Conservation (phyloP, 1,140 invertebrate genomes). For the Helicoverpa zea region DNA sequence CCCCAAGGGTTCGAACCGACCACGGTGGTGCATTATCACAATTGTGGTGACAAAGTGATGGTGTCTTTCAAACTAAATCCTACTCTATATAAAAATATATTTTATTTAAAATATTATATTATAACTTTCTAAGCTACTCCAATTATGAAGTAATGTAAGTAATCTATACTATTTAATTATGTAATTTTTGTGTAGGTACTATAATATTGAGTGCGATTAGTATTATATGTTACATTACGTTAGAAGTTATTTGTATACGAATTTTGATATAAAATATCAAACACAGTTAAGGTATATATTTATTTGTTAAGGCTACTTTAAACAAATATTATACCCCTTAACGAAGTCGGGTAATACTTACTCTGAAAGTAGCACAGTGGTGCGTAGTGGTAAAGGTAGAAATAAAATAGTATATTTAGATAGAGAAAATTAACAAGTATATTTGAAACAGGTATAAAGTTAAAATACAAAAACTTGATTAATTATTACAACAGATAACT, state of each 20-base stretch:
- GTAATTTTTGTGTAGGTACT: background rate
- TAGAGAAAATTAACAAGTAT: no score
- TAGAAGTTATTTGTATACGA: no score
- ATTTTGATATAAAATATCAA: no score
- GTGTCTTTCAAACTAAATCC: conserved; percentile 2
- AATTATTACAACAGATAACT: background rate
- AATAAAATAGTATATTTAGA: background rate
- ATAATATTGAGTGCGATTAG: background rate
- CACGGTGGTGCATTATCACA: conserved; percentile 32
- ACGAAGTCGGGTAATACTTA: no score
- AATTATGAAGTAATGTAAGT: conserved; percentile 30
- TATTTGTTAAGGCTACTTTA: no score
- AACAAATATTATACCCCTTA: no score
- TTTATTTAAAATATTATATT: background rate
- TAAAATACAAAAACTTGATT: no score
- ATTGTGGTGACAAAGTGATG: conserved; percentile 24
- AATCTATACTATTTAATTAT: conserved; percentile 6
- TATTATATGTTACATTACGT: background rate
- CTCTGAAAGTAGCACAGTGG: no score
- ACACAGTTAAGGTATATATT: no score
- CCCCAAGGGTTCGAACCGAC: conserved; percentile 7
- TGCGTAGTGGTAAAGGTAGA: background rate
- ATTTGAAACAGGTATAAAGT: no score
- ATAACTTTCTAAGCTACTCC: background rate
- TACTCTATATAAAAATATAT: background rate